A percentile compares a stretch with the other conserved stretches of the same genome.
Conservation (phyloP, 2,113 vertebrate species). For the Passer montanus region DNA sequence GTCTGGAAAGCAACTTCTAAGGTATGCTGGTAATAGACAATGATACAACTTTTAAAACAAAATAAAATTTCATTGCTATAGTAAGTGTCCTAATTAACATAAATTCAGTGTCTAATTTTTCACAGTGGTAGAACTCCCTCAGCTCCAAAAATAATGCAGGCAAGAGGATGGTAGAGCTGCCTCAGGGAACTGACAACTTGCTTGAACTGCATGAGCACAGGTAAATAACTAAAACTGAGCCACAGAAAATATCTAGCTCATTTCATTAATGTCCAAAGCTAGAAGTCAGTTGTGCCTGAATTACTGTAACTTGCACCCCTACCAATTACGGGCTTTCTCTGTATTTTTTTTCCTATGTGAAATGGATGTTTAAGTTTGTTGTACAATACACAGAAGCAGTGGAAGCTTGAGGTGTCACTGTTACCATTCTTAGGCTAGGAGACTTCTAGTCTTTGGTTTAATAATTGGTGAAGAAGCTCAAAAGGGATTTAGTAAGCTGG, state of each 20-base stretch:
- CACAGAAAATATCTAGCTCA: not conserved
- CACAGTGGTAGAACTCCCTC: not conserved
- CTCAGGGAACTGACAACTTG: not conserved
- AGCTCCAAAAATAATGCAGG: not conserved
- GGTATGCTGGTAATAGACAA: not conserved
- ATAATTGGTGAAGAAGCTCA: not conserved
- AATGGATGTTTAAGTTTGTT: not conserved
- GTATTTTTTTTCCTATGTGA: not conserved
- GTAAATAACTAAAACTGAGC: not conserved
- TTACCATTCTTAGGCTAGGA: not conserved
- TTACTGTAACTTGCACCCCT: not conserved
- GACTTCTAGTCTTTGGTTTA: not conserved
- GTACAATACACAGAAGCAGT: not conserved
- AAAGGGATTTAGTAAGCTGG: not conserved
- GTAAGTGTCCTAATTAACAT: not conserved
- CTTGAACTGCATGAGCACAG: not conserved
- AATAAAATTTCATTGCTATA: not conserved
- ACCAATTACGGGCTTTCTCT: not conserved
- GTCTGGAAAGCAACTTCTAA: not conserved
- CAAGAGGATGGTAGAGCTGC: not conserved
- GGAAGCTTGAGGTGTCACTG: not conserved
- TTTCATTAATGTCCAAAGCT: not conserved
- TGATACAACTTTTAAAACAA: not conserved
- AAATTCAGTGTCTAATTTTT: not conserved
- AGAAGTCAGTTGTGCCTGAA: not conserved